Evolutionary conservation across 2,113 vertebrate species (phyloP).

Genomic region (Hippocampus comes): DNA sequence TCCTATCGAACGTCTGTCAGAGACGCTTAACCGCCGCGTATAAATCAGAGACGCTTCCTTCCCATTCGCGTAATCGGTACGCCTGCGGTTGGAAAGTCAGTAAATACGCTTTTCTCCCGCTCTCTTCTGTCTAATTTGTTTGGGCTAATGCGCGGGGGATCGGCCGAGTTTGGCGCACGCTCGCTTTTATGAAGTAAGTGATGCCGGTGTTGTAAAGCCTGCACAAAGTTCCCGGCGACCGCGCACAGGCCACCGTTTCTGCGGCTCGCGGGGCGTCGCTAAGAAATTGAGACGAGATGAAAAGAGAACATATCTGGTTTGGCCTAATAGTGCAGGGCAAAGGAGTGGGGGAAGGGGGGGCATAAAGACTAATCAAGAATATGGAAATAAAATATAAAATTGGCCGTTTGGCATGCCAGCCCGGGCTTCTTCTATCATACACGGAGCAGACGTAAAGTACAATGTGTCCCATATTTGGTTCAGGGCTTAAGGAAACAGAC

Average conservation of each 20-base stretch:
- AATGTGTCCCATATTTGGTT: conserved; percentile 19
- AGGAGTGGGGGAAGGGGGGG: not conserved
- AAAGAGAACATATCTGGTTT: conserved; percentile 17
- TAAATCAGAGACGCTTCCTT: conserved; percentile 63
- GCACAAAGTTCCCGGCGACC: conserved; percentile 13
- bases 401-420: conserved; percentile 3
- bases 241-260: conserved; percentile 7
- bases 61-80: conserved; percentile 54
- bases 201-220: conserved; percentile 46
- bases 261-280: conserved; percentile 8
- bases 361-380: conserved; percentile 2
- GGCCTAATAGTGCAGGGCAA: not conserved
- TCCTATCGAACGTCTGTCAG: conserved; percentile 42
- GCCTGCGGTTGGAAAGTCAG: conserved; percentile 22
- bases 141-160: conserved; percentile 38
- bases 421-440: not conserved
- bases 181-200: conserved; percentile 61
- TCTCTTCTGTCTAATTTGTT: conserved; percentile 31
- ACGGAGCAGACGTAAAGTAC: conserved; percentile 8
- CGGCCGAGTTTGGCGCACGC: conserved; percentile 60
- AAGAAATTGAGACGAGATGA: conserved; percentile 21
- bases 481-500: conserved; percentile 3
- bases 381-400: not conserved
- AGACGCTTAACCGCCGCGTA: conserved; percentile 45
- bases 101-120: conserved; percentile 32